A percentile compares a stretch with the other conserved stretches of the same genome.
phyloP scores from a whole-genome alignment of 2,113 vertebrate species.

The Forbesichthys papilliferus region DNA sequence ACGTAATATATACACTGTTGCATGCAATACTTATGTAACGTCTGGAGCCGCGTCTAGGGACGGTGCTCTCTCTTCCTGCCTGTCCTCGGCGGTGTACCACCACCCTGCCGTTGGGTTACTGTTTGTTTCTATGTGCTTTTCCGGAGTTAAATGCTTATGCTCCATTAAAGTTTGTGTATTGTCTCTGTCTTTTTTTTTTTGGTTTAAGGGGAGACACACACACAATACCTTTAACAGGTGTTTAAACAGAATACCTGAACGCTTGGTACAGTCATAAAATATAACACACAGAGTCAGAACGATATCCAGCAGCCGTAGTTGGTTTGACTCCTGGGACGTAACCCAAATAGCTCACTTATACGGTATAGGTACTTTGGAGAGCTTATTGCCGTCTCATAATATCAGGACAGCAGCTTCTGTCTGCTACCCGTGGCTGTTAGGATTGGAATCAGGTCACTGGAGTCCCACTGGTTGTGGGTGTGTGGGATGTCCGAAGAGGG shows the following conservation, averaged over 20 bases:
- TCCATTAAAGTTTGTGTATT: no score
- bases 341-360: conserved; percentile 35
- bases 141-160: no score
- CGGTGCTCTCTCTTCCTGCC: no score
- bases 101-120: no score
- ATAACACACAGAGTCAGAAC: neutral
- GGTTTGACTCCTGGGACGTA: conserved; percentile 21
- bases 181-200: no score
- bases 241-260: no score
- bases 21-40: neutral
- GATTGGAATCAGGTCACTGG: conserved; percentile 48
- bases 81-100: no score
- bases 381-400: conserved; percentile 56
- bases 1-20: neutral
- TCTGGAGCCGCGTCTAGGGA: no score
- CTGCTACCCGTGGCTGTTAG: conserved; percentile 51
- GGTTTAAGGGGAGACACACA: no score
- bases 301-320: conserved; percentile 15
- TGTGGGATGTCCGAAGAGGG: neutral
- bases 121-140: no score
- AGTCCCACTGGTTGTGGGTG: conserved; percentile 41
- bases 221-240: no score
- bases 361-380: conserved; percentile 28
- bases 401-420: conserved; percentile 43
- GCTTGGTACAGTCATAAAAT: no score